These are phyloP conservation scores for Gobio gobio DNA, from an alignment of 2,113 vertebrate species.

Conservation along the genomic window DNA sequence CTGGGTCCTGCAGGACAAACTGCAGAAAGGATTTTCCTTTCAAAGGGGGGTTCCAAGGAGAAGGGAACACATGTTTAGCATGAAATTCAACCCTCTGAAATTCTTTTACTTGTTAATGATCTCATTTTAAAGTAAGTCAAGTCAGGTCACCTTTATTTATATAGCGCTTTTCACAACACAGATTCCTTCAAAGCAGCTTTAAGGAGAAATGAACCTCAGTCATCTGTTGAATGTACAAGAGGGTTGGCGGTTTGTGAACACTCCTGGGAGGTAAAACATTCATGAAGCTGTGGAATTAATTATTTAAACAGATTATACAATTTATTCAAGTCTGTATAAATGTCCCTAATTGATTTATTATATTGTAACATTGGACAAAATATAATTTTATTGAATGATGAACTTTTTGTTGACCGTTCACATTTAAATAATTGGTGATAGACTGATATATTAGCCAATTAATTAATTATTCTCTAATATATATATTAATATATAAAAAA, in stretches of 20 bases:
- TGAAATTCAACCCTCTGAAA: slow-evolving; percentile 18
- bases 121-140: not conserved
- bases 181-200: no score
- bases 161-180: no score
- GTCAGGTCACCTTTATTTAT: no score
- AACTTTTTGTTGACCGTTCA: not conserved
- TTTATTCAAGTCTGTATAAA: not conserved
- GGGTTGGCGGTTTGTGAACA: not conserved
- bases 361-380: not conserved
- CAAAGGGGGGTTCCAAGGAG: slow-evolving; percentile 41
- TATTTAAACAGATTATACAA: not conserved
- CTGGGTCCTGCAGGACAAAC: slow-evolving; percentile 50
- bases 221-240: not conserved
- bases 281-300: not conserved
- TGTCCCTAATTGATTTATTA: not conserved
- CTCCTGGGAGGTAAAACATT: not conserved
- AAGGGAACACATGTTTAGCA: slow-evolving; percentile 40
- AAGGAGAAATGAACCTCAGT: not conserved
- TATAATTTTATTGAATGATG: not conserved
- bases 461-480: no score
- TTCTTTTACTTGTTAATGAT: not conserved
- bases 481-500: no score
- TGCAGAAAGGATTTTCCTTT: slow-evolving; percentile 56
- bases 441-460: not conserved
- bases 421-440: not conserved